These are phyloP conservation scores for Leptinotarsa rubiginosa DNA, from an alignment of 2,888 invertebrate genomes.

Conservation along the genomic window DNA sequence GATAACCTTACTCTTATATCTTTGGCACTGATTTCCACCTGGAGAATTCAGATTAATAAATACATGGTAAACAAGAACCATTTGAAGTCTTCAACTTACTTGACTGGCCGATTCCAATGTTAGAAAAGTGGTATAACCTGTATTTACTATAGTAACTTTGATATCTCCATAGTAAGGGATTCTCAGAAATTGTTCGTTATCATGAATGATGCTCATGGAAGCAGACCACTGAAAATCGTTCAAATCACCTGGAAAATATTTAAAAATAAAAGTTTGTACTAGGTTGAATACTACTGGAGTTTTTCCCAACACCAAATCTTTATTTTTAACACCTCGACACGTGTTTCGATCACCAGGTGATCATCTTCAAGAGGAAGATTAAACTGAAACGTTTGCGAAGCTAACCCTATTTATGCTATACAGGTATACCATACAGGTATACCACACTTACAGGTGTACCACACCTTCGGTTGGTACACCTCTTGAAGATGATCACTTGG, in stretches of 20 bases:
- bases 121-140: conserved; percentile 69
- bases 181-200: conserved; percentile 71
- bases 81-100: conserved; percentile 57
- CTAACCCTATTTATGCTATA: too few relatives aligned
- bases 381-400: too few relatives aligned
- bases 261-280: neutral
- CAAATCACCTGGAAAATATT: conserved; percentile 34
- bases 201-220: conserved; percentile 66
- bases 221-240: conserved; percentile 66
- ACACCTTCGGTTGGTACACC: too few relatives aligned
- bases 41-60: conserved; percentile 47
- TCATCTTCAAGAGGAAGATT: too few relatives aligned
- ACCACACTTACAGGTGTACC: too few relatives aligned
- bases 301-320: too few relatives aligned
- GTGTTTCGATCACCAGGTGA: too few relatives aligned
- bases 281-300: too few relatives aligned
- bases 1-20: conserved; percentile 80
- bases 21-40: conserved; percentile 83
- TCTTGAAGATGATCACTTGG: too few relatives aligned
- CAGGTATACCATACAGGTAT: too few relatives aligned
- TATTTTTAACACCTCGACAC: too few relatives aligned
- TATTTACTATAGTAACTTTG: conserved; percentile 68
- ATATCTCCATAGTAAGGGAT: conserved; percentile 73
- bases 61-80: neutral
- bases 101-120: conserved; percentile 72